Base-by-base conservation (phyloP, 1,140 invertebrate genomes). In the Ectropis grisescens region DNA sequence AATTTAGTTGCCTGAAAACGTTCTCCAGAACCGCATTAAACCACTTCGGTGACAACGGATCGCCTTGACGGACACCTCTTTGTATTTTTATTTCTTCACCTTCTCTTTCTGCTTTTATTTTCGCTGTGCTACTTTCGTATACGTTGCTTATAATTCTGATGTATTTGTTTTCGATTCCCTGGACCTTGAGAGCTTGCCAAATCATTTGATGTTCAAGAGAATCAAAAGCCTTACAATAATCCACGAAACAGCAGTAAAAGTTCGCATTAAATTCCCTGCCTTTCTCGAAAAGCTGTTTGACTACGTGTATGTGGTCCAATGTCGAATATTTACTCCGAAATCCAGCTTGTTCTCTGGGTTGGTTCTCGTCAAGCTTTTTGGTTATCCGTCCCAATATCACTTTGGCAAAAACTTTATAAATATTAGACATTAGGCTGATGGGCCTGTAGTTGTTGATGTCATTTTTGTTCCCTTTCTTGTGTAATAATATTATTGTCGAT, bases 261-360 rank as follows among this genome's bases (percentile, higher is more conserved):
- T 24, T 25, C 0, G 11, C 33, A 16, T 33, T 32, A 24, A 9
- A 42, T 29, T 41, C 33, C 10, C 29, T 41, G 11, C 10, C 4
- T 13, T 41, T 41, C 36, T 41, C 13, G 1, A 41, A 19, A 5
- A 36, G 1, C 22, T 41, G 28, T 41, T 36, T 41, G 0, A 42
- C 33, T n/a, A n/a, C n/a, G n/a, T n/a, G n/a, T n/a, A n/a, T n/a
- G n/a, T n/a, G n/a, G n/a, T n/a, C n/a, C n/a, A n/a, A n/a, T n/a
- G n/a, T n/a, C n/a, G n/a, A n/a, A 7, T 23, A 26, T 4, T 26
- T 10, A n/a, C 10, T 26, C 10, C 24, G 4, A 10, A 26, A 26
- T 10, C 24, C 24, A 7, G 24, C 24, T 10, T 26, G 24, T 10
- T 26, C 24, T 10, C 3, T 26, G n/a, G 24, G 24, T 26, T 26